Base-by-base conservation (phyloP, 1,140 invertebrate genomes). In the Oncopodura yosiiana region DNA sequence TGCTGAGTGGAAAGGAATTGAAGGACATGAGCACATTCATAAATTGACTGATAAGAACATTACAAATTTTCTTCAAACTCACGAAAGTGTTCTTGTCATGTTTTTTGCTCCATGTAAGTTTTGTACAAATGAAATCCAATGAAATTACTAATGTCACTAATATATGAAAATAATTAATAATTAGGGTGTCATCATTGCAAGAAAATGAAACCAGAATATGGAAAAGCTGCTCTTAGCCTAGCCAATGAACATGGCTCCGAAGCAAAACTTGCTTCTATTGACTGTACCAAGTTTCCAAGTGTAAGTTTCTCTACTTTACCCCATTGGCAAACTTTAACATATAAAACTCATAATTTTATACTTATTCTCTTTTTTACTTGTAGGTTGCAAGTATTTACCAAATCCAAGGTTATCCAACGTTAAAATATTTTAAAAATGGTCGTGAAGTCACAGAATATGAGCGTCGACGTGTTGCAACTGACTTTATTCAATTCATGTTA, bases 121-220 rank as follows among this genome's bases (percentile, higher is more conserved):
- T 14, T 54, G 46, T 50, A 2, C n/a, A 34, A 44, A 58, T 24
- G 3, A 38, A 41, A 26, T 41, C 4, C 3, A 19, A n/a, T 16
- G 19, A 12, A 21, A 16, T 23, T 4, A 19, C 11, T 14, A n/a
- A 41, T 41, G 6, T 41, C 16, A 8, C 38, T 11, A 14, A n/a
- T 41, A n/a, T 41, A 16, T 12, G 6, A 41, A 41, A 16, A 34
- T 48, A 48, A 36, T 36, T 48, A 16, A 48, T 34, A 1, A 8
- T 41, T n/a, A 78, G 76, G 78, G 77, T 79, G 78, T 71, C 74
- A 73, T 6, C 76, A 79, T 64, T 80, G 78, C 65, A 79, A 79
- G 64, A 71, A 70, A 44, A 71, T 78, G 56, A 78, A 78, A 60
- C 74, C 75, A 50, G 73, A 75, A 50, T 79, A 69, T 66, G 74